These are phyloP conservation scores for Hippocampus zosterae DNA, from an alignment of 2,113 vertebrate species.

Conservation along the genomic window DNA sequence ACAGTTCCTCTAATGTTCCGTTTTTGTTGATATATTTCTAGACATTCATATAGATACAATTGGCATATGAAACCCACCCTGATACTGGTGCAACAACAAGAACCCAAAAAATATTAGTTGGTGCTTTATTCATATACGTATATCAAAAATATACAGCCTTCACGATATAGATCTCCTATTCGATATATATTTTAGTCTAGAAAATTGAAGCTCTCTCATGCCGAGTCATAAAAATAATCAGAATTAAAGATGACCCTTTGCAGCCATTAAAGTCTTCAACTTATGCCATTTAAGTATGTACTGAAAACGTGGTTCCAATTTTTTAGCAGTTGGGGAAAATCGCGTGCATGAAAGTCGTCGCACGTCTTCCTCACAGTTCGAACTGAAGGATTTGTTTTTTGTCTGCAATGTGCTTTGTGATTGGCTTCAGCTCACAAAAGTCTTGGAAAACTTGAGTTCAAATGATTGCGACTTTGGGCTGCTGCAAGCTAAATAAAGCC, in stretches of 20 bases:
- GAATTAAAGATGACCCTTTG: not conserved
- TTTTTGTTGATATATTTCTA: not conserved
- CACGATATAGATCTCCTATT: constrained; percentile 66
- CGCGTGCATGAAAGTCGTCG: not conserved
- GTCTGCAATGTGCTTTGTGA: not conserved
- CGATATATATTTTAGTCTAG: constrained; percentile 35
- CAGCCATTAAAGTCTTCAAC: not conserved
- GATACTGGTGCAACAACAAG: constrained; percentile 64
- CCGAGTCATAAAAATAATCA: not conserved
- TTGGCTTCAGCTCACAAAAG: not conserved
- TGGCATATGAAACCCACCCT: constrained; percentile 61
- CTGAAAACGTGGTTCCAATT: not conserved
- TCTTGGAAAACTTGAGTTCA: not conserved
- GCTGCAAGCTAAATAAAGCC: constrained; percentile 44
- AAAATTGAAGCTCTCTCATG: not conserved
- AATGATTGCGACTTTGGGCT: constrained; percentile 21
- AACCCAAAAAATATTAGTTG: constrained; percentile 59
- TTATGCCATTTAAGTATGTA: not conserved
- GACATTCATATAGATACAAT: constrained; percentile 36
- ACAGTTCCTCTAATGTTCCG: not conserved
- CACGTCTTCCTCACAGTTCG: not conserved
- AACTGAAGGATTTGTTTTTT: too few species aligned
- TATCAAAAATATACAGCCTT: constrained; percentile 74
- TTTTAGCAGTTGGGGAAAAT: not conserved
- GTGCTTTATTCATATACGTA: constrained; percentile 53